A percentile compares a stretch with the other conserved stretches of the same genome.
Conservation (phyloP, 37 sponge, comb jelly and placozoan species). For the Theonella swinhoei region DNA sequence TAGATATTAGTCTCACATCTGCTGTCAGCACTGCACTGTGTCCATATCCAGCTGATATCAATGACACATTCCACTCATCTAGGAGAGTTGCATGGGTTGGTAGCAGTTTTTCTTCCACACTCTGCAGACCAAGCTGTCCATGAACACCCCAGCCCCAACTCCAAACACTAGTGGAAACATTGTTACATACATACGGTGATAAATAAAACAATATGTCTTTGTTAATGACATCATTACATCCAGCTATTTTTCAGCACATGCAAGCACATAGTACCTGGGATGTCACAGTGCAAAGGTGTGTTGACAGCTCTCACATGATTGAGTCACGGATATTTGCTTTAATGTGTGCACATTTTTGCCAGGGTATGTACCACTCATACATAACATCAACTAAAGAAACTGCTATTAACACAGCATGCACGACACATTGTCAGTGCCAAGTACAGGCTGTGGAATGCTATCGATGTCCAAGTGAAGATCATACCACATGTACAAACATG, state of each 20-base stretch:
- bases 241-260: not conserved
- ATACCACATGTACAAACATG: too few species aligned
- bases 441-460: too few species aligned
- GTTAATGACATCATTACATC: not conserved
- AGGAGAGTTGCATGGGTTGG: slow-evolving; percentile 65
- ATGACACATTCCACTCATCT: slow-evolving; percentile 41
- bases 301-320: too few species aligned
- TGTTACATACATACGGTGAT: not conserved
- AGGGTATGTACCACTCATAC: too few species aligned
- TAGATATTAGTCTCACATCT: slow-evolving; percentile 31
- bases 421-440: too few species aligned
- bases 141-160: slow-evolving; percentile 88
- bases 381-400: too few species aligned
- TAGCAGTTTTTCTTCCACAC: slow-evolving; percentile 48
- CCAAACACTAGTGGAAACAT: slow-evolving; percentile 54
- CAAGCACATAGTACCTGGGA: not conserved
- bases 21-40: slow-evolving; percentile 71
- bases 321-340: too few species aligned
- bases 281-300: not conserved
- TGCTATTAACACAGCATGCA: too few species aligned
- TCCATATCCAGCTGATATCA: slow-evolving; percentile 74
- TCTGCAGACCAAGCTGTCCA: slow-evolving; percentile 76
- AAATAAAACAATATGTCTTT: not conserved
- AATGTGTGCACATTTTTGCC: too few species aligned
- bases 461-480: too few species aligned